phyloP scores from a whole-genome alignment of 2,113 vertebrate genomes.

The Chaenocephalus aceratus region DNA sequence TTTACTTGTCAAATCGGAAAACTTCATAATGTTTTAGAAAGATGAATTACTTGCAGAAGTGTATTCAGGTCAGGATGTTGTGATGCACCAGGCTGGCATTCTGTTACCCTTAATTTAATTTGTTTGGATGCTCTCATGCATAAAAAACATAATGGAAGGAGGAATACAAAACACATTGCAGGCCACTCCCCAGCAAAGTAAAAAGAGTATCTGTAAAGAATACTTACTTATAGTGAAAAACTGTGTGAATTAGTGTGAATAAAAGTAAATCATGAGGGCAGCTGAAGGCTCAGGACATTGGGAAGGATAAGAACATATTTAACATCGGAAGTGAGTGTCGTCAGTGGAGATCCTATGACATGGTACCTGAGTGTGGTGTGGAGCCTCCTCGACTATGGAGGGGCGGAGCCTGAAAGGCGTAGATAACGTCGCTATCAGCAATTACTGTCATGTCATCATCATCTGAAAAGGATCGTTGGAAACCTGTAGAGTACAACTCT shows the following conservation, averaged over 20 bases:
- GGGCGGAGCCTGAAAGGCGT: conserved; percentile 90
- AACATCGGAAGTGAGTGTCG: conserved; percentile 9
- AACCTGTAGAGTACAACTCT: conserved; percentile 89
- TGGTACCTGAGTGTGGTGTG: conserved; percentile 83
- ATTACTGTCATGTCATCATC: conserved; percentile 88
- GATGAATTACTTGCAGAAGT: conserved; percentile 11
- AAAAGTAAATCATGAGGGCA: conserved; percentile 17
- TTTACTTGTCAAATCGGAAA: background rate
- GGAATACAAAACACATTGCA: conserved; percentile 18
- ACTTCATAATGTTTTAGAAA: conserved; percentile 1
- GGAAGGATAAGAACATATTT: conserved; percentile 7
- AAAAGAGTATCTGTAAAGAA: conserved; percentile 23
- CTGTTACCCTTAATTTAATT: conserved; percentile 26
- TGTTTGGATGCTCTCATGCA: conserved; percentile 35
- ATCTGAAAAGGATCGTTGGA: conserved; percentile 92
- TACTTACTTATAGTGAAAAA: conserved; percentile 5
- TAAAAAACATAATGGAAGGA: conserved; percentile 21
- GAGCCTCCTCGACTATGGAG: conserved; percentile 69
- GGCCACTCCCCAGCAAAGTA: background rate
- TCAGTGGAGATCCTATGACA: conserved; percentile 15
- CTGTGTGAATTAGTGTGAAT: background rate
- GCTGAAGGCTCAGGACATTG: background rate
- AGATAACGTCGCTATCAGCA: conserved; percentile 87
- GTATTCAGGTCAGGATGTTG: conserved; percentile 19
- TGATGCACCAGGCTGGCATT: conserved; percentile 1